Evolutionary conservation across 2,113 vertebrate genomes (phyloP), one percentile per base, ranked within the genome.

Genomic region (Osmerus mordax): DNA sequence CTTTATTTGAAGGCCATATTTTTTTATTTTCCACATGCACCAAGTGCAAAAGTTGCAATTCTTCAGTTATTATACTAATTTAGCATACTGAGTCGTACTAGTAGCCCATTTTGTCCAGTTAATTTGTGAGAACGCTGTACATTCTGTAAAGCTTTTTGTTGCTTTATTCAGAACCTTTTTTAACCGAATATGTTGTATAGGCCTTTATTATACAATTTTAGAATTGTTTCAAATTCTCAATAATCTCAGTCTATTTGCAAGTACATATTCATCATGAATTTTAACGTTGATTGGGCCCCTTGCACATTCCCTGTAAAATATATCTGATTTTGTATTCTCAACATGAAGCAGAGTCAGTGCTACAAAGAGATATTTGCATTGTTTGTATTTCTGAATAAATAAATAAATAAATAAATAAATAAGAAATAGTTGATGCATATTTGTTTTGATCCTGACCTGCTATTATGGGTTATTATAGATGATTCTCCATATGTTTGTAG

Each of bases 351-450:
- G 70, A 65, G 82, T 74, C 77, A 74, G 71, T 87, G 80, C 80
- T 89, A 85, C 79, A 67, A 70, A 84, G 71, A 77, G 61, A 87
- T 89, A 83, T 89, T 88, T 91, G 88, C 86, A 91, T 90, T 84
- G 77, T 91, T 90, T 91, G 85, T 90, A 91, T 83, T 91, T 84
- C 74, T 84, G 78, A 85, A 84, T 69, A 86, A 92, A 92, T 93
- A 91, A 92, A 91, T 59, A 86, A 92, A 92, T 93, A 91, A 92
- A 91, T 59, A 86, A 92, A 92, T 93, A 91, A 92, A 91, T 59
- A 29, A 81, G 65, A 81, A 82, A 76, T 73, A 65, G 65, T 75
- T 65, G 61, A 82, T 74, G 69, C 52, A 59, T 19, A 28, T 70
- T 12, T 71, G 66, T 74, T 81, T 78, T 68, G 73, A 55, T 81